phyloP scores from a whole-genome alignment of 2,797 vertebrate species.

The Enteromius fasciolatus region DNA sequence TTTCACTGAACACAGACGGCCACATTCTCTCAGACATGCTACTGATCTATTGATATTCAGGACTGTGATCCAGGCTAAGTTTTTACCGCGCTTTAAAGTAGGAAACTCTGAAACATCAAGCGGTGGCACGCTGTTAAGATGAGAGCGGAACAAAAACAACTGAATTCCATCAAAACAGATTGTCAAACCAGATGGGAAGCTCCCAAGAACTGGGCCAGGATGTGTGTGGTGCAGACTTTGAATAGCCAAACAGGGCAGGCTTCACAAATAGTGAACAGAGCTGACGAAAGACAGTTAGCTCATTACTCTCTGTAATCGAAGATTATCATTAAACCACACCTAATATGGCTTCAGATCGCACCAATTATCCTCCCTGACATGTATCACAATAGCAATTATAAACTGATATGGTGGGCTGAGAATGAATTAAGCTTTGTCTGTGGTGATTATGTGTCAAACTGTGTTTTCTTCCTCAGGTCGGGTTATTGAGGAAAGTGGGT shows the following conservation, averaged over 20 bases:
- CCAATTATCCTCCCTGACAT: slow-evolving; percentile 25
- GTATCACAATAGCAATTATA: slow-evolving; percentile 41
- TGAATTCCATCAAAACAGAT: slow-evolving; percentile 82
- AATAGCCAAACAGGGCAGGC: slow-evolving; percentile 69
- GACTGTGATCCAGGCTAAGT: slow-evolving; percentile 72
- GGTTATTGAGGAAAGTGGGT: background rate
- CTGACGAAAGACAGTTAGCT: slow-evolving; percentile 53
- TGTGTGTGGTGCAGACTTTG: slow-evolving; percentile 70
- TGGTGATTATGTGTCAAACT: slow-evolving; percentile 17
- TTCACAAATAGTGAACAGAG: slow-evolving; percentile 64
- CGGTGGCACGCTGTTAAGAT: slow-evolving; percentile 55
- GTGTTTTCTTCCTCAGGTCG: background rate
- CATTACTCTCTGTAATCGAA: slow-evolving; percentile 39
- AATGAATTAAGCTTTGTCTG: slow-evolving; percentile 6
- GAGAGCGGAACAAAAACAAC: slow-evolving; percentile 66
- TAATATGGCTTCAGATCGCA: slow-evolving; percentile 15
- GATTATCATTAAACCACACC: slow-evolving; percentile 40
- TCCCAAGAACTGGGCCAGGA: slow-evolving; percentile 74
- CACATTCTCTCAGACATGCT: slow-evolving; percentile 56
- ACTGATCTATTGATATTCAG: slow-evolving; percentile 64
- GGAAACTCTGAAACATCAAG: slow-evolving; percentile 71
- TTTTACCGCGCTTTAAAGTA: slow-evolving; percentile 69
- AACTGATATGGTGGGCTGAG: slow-evolving; percentile 7
- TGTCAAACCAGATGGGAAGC: slow-evolving; percentile 83
- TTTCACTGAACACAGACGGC: slow-evolving; percentile 47